Base-by-base conservation (phyloP, 2,888 invertebrate genomes). In the Hymenopus coronatus region DNA sequence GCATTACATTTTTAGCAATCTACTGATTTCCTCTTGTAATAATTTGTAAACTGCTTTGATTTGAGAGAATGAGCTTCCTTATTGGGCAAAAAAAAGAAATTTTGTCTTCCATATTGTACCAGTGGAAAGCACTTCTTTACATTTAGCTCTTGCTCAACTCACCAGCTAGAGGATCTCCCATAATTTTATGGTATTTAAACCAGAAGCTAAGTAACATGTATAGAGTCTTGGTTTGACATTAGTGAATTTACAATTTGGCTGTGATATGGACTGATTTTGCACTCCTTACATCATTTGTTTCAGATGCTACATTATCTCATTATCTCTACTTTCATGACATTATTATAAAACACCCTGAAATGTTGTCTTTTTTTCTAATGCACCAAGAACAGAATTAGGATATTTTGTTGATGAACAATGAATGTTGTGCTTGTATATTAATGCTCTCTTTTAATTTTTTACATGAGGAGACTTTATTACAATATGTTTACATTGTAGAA, bases 21-120 rank as follows among this genome's bases (percentile, higher is more conserved):
- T 86, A 25, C 46, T 2, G 3, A n/a, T 33, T 30, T 85, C 85
- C 33, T 89, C 82, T n/a, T 89, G 82, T 40, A 89, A 85, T 30
- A 86, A 28, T n/a, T 85, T 82, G 86, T 85, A 88, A 82, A 89
- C 70, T 85, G 82, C 81, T 82, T 89, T 89, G 20, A 86, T 27
- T 82, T 70, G 28, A 85, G 54, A 70, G 85, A 86, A 86, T 89
- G 82, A 33, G 86, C 86, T 30, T 86, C 54, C 28, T 70, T 28
- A 54, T 46, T 70, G 54, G 54, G 28, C 54, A 86, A 28, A 70
- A 70, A 27, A 86, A 54, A 2, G 54, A 28, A 86, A 27, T 54
- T 86, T n/a, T 28, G 54, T 27, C 46, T 27, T 6, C 70, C 28
- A 86, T 86, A 86, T 86, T 86, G 15, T 46, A 2, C 46, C 15